Evolutionary conservation across 2,888 invertebrate genomes (phyloP).

Genomic region (Creontiades dilutus): DNA sequence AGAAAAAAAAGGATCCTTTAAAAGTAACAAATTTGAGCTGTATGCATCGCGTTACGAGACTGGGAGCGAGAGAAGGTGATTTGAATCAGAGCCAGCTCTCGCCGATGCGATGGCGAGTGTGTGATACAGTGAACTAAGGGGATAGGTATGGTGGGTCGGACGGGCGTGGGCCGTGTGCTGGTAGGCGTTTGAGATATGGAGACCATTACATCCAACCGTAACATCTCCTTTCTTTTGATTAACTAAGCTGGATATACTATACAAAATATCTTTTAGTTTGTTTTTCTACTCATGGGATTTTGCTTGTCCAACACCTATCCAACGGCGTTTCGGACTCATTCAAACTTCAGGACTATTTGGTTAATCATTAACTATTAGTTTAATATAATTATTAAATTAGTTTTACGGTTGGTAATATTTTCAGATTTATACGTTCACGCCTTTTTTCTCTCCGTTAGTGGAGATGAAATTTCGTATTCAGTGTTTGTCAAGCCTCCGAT

Average conservation of each 20-base stretch:
- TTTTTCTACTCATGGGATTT: too few relatives aligned
- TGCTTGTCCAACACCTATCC: too few relatives aligned
- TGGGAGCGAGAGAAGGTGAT: conserved; percentile 4
- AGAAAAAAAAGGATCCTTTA: not conserved
- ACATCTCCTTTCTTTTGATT: conserved; percentile 14
- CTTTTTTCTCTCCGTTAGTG: too few relatives aligned
- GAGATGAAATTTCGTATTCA: too few relatives aligned
- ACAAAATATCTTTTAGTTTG: not conserved
- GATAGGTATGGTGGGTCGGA: not conserved
- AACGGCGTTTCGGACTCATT: too few relatives aligned
- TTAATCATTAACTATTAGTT: too few relatives aligned
- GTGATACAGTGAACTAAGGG: not conserved
- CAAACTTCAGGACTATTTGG: too few relatives aligned
- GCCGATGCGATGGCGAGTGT: not conserved
- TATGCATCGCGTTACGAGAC: not conserved
- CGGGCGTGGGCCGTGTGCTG: not conserved
- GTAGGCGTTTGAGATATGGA: conserved; percentile 27
- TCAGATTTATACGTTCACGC: too few relatives aligned
- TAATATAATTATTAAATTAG: too few relatives aligned
- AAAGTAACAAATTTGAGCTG: conserved; percentile 21
- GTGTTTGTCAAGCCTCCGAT: too few relatives aligned
- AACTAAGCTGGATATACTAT: conserved; percentile 32
- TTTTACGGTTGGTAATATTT: too few relatives aligned
- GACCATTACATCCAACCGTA: conserved; percentile 15
- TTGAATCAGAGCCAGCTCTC: not conserved